Percentiles rank a stretch among this genome's conserved stretches.
Evolutionary conservation across 1,140 invertebrate species (phyloP).

Genomic region (Tribolium madens): DNA sequence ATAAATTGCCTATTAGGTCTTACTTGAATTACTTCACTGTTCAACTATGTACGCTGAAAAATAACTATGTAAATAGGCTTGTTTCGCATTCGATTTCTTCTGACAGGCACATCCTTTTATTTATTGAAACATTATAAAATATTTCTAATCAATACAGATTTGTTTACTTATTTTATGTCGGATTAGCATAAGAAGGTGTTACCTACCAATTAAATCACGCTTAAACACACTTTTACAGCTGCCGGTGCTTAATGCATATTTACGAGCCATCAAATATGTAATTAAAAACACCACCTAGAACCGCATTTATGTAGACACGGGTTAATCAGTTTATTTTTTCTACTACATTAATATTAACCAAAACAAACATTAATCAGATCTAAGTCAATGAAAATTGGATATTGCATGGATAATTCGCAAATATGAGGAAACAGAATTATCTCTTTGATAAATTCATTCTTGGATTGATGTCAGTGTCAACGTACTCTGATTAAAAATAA

Average conservation of each 20-base stretch:
- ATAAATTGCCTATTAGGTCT: constrained; percentile 17
- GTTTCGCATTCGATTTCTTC: neutral
- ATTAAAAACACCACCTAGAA: neutral
- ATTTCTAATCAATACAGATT: neutral
- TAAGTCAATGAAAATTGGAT: neutral
- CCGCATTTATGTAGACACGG: neutral
- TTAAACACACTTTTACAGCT: neutral
- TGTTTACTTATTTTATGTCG: constrained; percentile 6
- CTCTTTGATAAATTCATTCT: neutral
- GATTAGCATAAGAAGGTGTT: constrained; percentile 4
- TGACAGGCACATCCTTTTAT: neutral
- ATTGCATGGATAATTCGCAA: neutral
- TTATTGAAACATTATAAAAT: neutral
- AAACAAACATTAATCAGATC: neutral
- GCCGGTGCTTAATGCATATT: neutral
- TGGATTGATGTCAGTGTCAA: constrained; percentile 11
- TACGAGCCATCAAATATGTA: neutral
- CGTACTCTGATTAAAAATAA: constrained; percentile 24
- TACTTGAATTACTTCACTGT: constrained; percentile 1
- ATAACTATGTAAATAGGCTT: neutral
- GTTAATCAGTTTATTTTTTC: no score
- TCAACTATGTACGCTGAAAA: neutral
- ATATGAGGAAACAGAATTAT: neutral
- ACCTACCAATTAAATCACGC: neutral
- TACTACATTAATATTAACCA: no score